Evolutionary conservation across 2,797 vertebrate species (phyloP).

Genomic region (Gadopsis bispinosus): DNA sequence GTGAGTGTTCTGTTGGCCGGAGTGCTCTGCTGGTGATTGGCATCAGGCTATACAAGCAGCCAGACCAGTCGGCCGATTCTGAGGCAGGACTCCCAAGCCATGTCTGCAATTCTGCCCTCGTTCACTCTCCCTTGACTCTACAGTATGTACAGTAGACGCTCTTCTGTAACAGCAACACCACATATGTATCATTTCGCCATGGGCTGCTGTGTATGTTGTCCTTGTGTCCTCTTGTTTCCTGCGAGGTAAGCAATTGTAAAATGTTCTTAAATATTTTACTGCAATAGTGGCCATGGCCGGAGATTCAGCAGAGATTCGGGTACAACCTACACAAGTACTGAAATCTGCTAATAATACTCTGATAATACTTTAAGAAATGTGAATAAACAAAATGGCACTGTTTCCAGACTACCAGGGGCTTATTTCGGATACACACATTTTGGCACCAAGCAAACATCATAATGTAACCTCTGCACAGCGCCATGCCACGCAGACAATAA

Average conservation of each 20-base stretch:
- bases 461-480: too few relatives aligned
- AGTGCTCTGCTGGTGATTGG: constrained; percentile 12
- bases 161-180: too few relatives aligned
- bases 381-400: not conserved
- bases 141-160: not conserved
- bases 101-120: not conserved
- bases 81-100: constrained; percentile 6
- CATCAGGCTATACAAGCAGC: constrained; percentile 1
- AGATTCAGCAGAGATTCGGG: not conserved
- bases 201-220: not conserved
- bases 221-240: constrained; percentile 18
- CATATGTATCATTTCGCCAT: too few relatives aligned
- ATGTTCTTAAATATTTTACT: not conserved
- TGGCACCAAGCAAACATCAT: too few relatives aligned
- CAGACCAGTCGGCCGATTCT: constrained; percentile 6
- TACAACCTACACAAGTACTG: not conserved
- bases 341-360: not conserved
- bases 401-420: too few relatives aligned
- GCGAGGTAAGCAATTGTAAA: not conserved
- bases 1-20: constrained; percentile 22
- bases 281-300: too few relatives aligned
- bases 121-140: not conserved
- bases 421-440: too few relatives aligned
- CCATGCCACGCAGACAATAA: too few relatives aligned
- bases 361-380: not conserved